Evolutionary conservation across 2,797 vertebrate species (phyloP).

Genomic region (Loris lydekkerianus): DNA sequence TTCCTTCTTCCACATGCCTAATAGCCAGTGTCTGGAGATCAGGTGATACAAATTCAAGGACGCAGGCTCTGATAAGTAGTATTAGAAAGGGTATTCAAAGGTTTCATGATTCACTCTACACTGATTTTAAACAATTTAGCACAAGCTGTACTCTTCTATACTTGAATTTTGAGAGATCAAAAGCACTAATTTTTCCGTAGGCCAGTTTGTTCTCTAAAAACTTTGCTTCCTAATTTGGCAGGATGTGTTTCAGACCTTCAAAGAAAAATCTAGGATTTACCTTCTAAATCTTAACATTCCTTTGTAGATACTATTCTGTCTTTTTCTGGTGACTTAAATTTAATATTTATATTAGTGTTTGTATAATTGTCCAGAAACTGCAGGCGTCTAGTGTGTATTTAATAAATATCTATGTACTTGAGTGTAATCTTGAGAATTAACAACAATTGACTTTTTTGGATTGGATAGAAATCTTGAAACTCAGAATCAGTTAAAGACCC

Average conservation of each 20-base stretch:
- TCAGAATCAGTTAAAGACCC: constrained; percentile 37
- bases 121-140: constrained; percentile 59
- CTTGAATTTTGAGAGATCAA: constrained; percentile 52
- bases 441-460: not conserved
- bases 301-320: constrained; percentile 23
- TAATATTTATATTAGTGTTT: constrained; percentile 51
- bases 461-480: constrained; percentile 55
- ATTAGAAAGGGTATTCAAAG: constrained; percentile 53
- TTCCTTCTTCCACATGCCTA: constrained; percentile 66
- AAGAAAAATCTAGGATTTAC: constrained; percentile 50
- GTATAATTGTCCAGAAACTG: not conserved
- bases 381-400: constrained; percentile 25
- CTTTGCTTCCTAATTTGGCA: constrained; percentile 51
- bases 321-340: constrained; percentile 32
- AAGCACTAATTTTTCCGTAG: constrained; percentile 60
- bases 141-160: constrained; percentile 45
- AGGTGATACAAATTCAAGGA: constrained; percentile 66
- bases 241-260: constrained; percentile 59
- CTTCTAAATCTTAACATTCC: constrained; percentile 18
- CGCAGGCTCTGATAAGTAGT: not conserved
- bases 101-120: constrained; percentile 31
- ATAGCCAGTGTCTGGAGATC: constrained; percentile 63
- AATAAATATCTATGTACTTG: constrained; percentile 42
- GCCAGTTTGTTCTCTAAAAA: constrained; percentile 23
- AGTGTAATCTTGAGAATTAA: constrained; percentile 29